A percentile compares a stretch with the other conserved stretches of the same genome.
phyloP scores from a whole-genome alignment of 35 echinoderm and acorn worm genomes.

The Ophioderma brevispina region DNA sequence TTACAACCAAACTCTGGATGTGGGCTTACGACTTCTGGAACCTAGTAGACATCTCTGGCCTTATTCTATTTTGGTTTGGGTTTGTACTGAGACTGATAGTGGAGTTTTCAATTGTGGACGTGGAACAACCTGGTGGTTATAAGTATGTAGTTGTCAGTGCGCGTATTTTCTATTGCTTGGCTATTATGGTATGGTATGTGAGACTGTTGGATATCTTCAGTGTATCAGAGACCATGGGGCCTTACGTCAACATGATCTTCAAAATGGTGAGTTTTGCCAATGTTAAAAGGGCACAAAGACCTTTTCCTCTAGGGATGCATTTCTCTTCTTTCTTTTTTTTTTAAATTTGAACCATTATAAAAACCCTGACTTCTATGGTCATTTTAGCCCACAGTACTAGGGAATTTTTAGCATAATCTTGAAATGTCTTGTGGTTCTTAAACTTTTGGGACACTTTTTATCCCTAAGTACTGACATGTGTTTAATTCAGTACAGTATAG shows the following conservation, averaged over 20 bases:
- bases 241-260: constrained; percentile 96
- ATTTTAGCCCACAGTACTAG: too few species aligned
- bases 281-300: too few species aligned
- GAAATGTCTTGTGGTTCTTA: too few species aligned
- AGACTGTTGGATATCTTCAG: constrained; percentile 85
- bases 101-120: not conserved
- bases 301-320: too few species aligned
- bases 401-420: too few species aligned
- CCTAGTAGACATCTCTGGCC: constrained; percentile 61
- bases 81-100: not conserved
- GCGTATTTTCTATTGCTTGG: constrained; percentile 65
- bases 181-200: constrained; percentile 88
- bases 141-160: not conserved
- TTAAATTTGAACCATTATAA: too few species aligned
- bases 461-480: too few species aligned
- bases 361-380: too few species aligned
- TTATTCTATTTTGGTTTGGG: constrained; percentile 50
- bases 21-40: constrained; percentile 89
- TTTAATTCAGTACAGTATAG: too few species aligned
- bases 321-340: too few species aligned
- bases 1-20: constrained; percentile 39
- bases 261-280: constrained; percentile 89
- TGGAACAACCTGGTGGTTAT: not conserved
- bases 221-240: constrained; percentile 78
- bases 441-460: too few species aligned